Evolutionary conservation across 2,113 vertebrate species (phyloP).

Genomic region (Piprites chloris): DNA sequence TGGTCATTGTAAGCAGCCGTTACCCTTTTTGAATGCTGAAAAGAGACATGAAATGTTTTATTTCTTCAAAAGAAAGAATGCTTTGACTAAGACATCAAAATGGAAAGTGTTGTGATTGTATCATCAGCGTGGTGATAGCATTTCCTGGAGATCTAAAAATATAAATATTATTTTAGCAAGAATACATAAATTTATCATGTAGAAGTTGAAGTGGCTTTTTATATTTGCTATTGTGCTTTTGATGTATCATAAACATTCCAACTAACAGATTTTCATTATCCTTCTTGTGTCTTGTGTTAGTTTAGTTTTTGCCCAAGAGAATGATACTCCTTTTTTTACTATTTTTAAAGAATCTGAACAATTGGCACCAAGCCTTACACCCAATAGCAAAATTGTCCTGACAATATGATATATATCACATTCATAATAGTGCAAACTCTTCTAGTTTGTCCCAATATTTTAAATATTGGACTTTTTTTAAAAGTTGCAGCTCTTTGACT

Average conservation of each 20-base stretch:
- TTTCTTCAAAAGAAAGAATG: not conserved
- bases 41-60: not conserved
- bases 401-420: not conserved
- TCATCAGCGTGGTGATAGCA: not conserved
- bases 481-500: not conserved
- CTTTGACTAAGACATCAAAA: not conserved
- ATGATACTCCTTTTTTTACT: not conserved
- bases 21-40: not conserved
- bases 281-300: not conserved
- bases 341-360: not conserved
- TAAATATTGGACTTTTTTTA: not conserved
- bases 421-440: not conserved
- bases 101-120: not conserved
- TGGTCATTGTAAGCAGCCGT: not conserved
- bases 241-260: not conserved
- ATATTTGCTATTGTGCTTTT: not conserved
- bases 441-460: not conserved
- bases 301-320: not conserved
- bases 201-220: not conserved
- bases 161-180: not conserved
- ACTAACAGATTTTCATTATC: not conserved
- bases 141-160: not conserved
- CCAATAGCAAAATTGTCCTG: not conserved
- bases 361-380: not conserved
- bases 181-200: not conserved